Evolutionary conservation across 2,888 invertebrate genomes (phyloP), one percentile per base, ranked within the genome.

Genomic region (Pheosia gnoma): DNA sequence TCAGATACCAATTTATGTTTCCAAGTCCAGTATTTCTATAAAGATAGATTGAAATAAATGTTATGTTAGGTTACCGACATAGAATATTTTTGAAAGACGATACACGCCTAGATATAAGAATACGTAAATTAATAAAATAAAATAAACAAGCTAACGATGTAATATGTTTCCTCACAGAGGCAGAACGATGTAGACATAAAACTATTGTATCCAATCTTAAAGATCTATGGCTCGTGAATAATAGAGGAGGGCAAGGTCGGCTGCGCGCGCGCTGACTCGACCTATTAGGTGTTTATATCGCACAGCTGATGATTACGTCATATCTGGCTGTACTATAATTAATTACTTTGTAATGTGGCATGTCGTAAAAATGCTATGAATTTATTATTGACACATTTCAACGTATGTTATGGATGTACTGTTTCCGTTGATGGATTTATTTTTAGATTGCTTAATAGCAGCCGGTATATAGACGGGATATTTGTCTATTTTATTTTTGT

Each of bases 231-330:
- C 63, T 9, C 63, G 64, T 68, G 70, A 78, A 80, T 79, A 86
- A 87, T 87, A 86, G 25, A 25, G 65, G 81, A 83, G 88, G 85
- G 86, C 91, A 90, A 92, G 91, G 91, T 81, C 85, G 74, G 59
- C 55, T 68, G 76, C 80, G 81, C 79, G 77, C 75, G 80, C 79
- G 79, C 70, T 67, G 70, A 68, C 67, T 74, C 67, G 70, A 60
- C 71, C 66, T 59, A 70, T 63, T 78, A 66, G 59, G 68, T 62
- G 58, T 73, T 72, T 74, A 71, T 72, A 71, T 57, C 62, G 70
- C 65, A 72, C 82, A 84, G 81, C 82, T 84, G 83, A 78, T 65
- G 72, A 75, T 86, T 82, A 72, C 84, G 77, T 84, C 85, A 86
- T 66, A 53, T 62, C 58, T 59, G 53, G 41, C 51, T 57, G 38